Percentiles rank a stretch among this genome's conserved stretches.
phyloP scores from a whole-genome alignment of 1,140 invertebrate species.

The Drosophila sulfurigaster region DNA sequence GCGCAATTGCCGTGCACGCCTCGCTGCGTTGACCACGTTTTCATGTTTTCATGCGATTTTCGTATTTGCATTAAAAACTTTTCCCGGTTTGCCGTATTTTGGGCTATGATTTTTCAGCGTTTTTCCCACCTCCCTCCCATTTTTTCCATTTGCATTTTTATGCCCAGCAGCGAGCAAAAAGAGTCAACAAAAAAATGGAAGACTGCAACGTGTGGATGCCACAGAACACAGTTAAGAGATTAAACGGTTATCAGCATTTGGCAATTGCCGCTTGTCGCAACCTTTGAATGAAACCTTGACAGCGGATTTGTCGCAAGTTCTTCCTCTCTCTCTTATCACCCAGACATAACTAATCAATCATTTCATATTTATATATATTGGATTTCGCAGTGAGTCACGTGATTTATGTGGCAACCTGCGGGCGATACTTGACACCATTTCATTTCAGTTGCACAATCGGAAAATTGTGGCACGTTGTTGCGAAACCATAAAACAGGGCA shows the following conservation, averaged over 20 bases:
- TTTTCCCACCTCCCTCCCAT: conserved; percentile 13
- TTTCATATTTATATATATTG: conserved; percentile 17
- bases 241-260: conserved; percentile 35
- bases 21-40: conserved; percentile 56
- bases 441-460: conserved; percentile 18
- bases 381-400: conserved; percentile 4
- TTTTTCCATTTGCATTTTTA: conserved; percentile 73
- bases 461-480: conserved; percentile 15
- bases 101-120: conserved; percentile 50
- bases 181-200: background rate
- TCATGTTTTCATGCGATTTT: conserved; percentile 70
- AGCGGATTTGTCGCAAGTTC: background rate
- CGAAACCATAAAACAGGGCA: conserved; percentile 9
- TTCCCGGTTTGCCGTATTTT: conserved; percentile 69
- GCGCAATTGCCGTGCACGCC: conserved; percentile 54
- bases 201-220: conserved; percentile 10
- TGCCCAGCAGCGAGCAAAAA: conserved; percentile 10
- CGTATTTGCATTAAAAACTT: conserved; percentile 80
- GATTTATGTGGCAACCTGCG: conserved; percentile 35
- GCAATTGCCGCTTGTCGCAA: background rate
- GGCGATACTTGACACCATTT: conserved; percentile 13
- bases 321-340: background rate
- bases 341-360: conserved; percentile 41
- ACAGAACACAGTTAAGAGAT: background rate
- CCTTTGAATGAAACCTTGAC: conserved; percentile 4